Conservation (phyloP, 2,888 invertebrate genomes). For the Horisme vitalbata region DNA sequence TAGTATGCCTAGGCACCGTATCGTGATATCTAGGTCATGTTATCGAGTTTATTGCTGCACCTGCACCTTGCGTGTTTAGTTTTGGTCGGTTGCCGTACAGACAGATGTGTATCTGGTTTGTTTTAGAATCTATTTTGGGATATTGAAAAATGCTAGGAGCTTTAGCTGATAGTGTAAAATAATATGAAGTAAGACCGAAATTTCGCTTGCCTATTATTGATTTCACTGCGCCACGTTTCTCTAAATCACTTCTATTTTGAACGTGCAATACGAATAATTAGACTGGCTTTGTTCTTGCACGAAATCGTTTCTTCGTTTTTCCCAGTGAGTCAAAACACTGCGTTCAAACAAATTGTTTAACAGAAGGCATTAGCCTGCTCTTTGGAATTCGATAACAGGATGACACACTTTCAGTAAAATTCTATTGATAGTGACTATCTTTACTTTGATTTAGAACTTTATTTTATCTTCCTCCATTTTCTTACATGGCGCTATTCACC, state of each 20-base stretch:
- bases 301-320: slow-evolving; percentile 5
- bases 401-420: slow-evolving; percentile 66
- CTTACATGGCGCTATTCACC: slow-evolving; percentile 31
- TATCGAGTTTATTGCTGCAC: slow-evolving; percentile 45
- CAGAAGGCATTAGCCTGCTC: slow-evolving; percentile 46
- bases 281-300: not conserved
- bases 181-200: too few species aligned
- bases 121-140: slow-evolving; percentile 1
- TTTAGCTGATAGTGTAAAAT: too few species aligned
- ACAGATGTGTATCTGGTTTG: not conserved
- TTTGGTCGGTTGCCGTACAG: slow-evolving; percentile 15
- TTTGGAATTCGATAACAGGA: slow-evolving; percentile 45
- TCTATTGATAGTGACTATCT: slow-evolving; percentile 49
- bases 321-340: slow-evolving; percentile 19
- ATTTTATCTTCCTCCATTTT: slow-evolving; percentile 32
- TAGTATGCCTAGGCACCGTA: slow-evolving; percentile 30
- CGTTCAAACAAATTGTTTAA: slow-evolving; percentile 12
- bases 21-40: slow-evolving; percentile 54
- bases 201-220: too few species aligned
- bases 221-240: too few species aligned
- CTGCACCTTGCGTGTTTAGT: slow-evolving; percentile 35
- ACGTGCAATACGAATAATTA: too few species aligned
- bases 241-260: too few species aligned
- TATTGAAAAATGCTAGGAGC: not conserved
- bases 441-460: slow-evolving; percentile 38